These are phyloP conservation scores for Diadromus collaris DNA, from an alignment of 2,888 invertebrate species.

Conservation along the genomic window DNA sequence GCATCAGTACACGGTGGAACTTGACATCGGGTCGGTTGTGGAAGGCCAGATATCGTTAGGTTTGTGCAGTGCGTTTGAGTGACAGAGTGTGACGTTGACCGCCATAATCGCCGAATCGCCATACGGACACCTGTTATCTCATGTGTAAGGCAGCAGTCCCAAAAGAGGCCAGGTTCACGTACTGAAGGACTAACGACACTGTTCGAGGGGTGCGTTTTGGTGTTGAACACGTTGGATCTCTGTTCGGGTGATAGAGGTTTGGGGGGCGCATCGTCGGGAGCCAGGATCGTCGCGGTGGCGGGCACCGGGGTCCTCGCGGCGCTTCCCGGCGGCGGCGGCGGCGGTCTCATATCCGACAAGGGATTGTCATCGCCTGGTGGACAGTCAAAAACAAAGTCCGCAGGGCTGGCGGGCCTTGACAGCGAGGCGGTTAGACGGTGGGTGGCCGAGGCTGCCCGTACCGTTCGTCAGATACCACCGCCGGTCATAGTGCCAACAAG, in stretches of 20 bases:
- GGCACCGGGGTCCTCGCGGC: slow-evolving; percentile 78
- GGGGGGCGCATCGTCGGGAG: slow-evolving; percentile 73
- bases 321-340: slow-evolving; percentile 72
- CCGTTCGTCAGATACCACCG: slow-evolving; percentile 78
- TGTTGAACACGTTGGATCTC: slow-evolving; percentile 74
- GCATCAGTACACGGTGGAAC: background rate
- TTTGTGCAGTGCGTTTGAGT: slow-evolving; percentile 15
- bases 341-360: slow-evolving; percentile 75
- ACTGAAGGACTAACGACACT: background rate
- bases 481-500: slow-evolving; percentile 72
- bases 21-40: background rate
- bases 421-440: slow-evolving; percentile 83
- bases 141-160: background rate
- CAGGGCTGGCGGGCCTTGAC: slow-evolving; percentile 84
- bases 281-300: slow-evolving; percentile 78
- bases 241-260: slow-evolving; percentile 73
- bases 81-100: slow-evolving; percentile 38
- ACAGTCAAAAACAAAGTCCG: slow-evolving; percentile 74
- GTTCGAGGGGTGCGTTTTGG: background rate
- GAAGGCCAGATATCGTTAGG: slow-evolving; percentile 6
- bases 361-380: slow-evolving; percentile 75
- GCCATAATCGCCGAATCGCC: background rate
- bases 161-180: background rate
- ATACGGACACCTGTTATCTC: slow-evolving; percentile 15
- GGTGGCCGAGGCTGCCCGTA: slow-evolving; percentile 83